Evolutionary conservation across 2,113 vertebrate species (phyloP), one percentile per base, ranked within the genome.

Genomic region (Corydoras maculifer): DNA sequence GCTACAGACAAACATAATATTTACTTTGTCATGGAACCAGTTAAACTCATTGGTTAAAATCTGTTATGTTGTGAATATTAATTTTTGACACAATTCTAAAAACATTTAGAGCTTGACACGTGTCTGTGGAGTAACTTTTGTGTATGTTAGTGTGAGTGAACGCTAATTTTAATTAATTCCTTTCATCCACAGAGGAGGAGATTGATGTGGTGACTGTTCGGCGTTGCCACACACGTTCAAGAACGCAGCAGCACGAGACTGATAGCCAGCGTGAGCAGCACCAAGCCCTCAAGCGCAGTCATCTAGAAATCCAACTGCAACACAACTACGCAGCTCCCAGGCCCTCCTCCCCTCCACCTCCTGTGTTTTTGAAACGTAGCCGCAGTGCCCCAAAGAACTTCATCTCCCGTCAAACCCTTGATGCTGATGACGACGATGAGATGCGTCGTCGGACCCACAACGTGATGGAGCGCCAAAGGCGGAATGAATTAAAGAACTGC

Each of bases 301-400:
- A 84, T 73, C 65, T 85, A 0, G 87, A 91, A 65, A 91, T 92
- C 82, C 89, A 91, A 31, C 82, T 83, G 67, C 91, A 92, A 7
- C 91, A 92, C 85, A 92, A 92, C 83, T 91, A 92, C 8, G 91
- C 91, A 0, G 91, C 91, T 0, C 90, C 90, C 0, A 80, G 86
- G 2, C 91, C 91, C 1, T 75, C 84, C 13, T 89, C 87, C 3
- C 1, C 70, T 55, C 7, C 76, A 60, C 68, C 76, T 3, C 54
- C 65, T 15, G 35, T 9, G 7, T 31, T 29, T 11, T 74, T 43
- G 74, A 90, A 89, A 48, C 88, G 88, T 3, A 51, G 75, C 0
- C 72, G 80, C 0, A 57, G 79, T 8, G 81, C 74, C 0, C 53
- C 58, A 12, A 83, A 77, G 0, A 62, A 14, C 32, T 14, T 62